These are phyloP conservation scores for Ophonus ardosiacus DNA, from an alignment of 2,888 invertebrate species.

Conservation along the genomic window DNA sequence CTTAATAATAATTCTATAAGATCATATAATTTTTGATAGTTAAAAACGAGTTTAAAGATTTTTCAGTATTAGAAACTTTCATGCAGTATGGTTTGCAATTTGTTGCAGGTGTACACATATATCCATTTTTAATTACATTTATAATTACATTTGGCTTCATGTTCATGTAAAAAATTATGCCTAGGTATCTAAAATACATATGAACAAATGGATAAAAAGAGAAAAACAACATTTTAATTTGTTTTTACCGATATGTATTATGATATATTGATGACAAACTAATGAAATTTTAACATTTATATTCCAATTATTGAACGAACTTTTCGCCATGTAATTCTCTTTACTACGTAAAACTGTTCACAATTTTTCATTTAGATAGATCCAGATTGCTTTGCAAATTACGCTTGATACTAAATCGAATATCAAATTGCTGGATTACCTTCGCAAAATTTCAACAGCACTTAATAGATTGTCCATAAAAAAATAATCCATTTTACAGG, in stretches of 20 bases:
- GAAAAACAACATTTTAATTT: neutral
- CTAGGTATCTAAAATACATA: neutral
- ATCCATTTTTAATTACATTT: too few species aligned
- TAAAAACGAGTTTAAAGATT: too few species aligned
- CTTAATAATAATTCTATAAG: too few species aligned
- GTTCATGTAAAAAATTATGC: too few species aligned
- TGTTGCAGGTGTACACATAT: too few species aligned
- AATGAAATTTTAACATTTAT: neutral
- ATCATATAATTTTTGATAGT: too few species aligned
- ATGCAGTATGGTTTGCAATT: too few species aligned
- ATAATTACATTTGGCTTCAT: too few species aligned
- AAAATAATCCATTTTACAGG: neutral
- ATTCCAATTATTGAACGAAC: neutral
- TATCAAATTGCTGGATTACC: conserved; percentile 7
- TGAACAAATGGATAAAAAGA: neutral
- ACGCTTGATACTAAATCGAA: conserved; percentile 20
- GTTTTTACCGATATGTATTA: neutral
- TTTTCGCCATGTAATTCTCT: neutral
- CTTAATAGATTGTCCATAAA: conserved; percentile 17
- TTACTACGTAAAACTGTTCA: neutral
- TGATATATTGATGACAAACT: neutral
- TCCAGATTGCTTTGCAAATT: conserved; percentile 5
- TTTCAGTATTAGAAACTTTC: too few species aligned
- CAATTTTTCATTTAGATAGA: conserved; percentile 18
- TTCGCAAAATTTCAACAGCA: conserved; percentile 15